Evolutionary conservation across 2,888 invertebrate genomes (phyloP), one percentile per base, ranked within the genome.

Genomic region (Metellina segmentata): DNA sequence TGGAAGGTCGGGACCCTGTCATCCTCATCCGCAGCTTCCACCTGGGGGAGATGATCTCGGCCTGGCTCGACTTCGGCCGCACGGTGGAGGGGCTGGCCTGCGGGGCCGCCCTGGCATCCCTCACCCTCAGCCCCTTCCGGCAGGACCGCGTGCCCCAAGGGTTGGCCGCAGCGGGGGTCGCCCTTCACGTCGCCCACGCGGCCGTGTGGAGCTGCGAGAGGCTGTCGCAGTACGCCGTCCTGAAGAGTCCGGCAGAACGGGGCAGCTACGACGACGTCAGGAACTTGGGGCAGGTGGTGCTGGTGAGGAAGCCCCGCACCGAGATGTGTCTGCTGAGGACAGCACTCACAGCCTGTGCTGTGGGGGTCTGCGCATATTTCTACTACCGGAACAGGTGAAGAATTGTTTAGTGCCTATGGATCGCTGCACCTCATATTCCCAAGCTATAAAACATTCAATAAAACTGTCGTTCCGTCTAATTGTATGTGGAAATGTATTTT

Each of bases 1-100:
- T 86, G 79, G 78, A 78, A 7, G 52, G 79, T 7, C 78, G 51
- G 48, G 86, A 86, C n/a, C 86, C 86, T 0, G 78, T 86, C 20
- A 86, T 86, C 70, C 34, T 86, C 16, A 53, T 86, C 69, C 79
- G 86, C 0, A 49, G 70, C 11, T 70, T 52, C 8, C 79, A 79
- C 34, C 70, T 86, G 1, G 86, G 77, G n/a, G 78, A 78, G 9
- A 8, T 86, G 6, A 13, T 51, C 51, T 7, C n/a, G 4, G 52
- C 51, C 7, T 86, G 86, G 86, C 9, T 71, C 9, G 51, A 34
- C 20, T 9, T 51, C 16, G 78, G 86, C 7, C 13, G 52, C 71
- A 51, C 6, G 8, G 34, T 86, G 16, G 53, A 70, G 34, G 20
- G 6, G 51, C 79, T n/a, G 20, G 70, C 19, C 5, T n/a, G 11